Percentiles rank a stretch among this genome's conserved stretches.
These are phyloP conservation scores for Aurelia coerulea DNA, from an alignment of 30 jellyfish, hydroid and myxozoan genomes.

Conservation along the genomic window DNA sequence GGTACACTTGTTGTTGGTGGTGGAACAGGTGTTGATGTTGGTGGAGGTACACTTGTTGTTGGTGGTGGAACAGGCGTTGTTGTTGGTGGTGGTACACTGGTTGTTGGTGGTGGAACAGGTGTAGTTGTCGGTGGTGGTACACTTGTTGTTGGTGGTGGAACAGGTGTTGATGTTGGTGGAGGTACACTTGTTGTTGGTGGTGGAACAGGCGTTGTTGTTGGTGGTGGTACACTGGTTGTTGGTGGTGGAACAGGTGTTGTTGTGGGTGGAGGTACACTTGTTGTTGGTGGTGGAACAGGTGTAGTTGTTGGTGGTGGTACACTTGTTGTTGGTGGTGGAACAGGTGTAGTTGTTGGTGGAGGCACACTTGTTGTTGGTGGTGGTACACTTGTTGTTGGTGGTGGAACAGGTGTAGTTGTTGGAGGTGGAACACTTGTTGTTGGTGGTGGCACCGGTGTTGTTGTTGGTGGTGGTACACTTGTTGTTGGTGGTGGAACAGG, in stretches of 20 bases:
- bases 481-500: conserved; percentile 17
- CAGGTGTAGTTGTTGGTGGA: conserved; percentile 8
- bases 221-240: conserved; percentile 20
- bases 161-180: neutral
- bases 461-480: conserved; percentile 28
- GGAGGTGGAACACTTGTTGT: conserved; percentile 17
- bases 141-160: conserved; percentile 4
- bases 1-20: neutral
- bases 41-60: neutral
- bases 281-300: conserved; percentile 23
- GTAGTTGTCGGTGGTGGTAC: neutral
- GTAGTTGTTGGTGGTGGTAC: conserved; percentile 24
- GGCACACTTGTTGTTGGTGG: conserved; percentile 1
- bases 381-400: conserved; percentile 12
- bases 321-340: conserved; percentile 23
- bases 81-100: neutral
- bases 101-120: neutral
- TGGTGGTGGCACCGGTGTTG: conserved; percentile 22
- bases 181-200: conserved; percentile 33
- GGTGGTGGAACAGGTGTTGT: conserved; percentile 8
- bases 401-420: neutral
- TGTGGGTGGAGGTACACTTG: conserved; percentile 17
- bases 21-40: neutral
- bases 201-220: conserved; percentile 2
- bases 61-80: neutral